A percentile compares a stretch with the other conserved stretches of the same genome.
Evolutionary conservation across 2,797 vertebrate genomes (phyloP).

Genomic region (Acanthiza pusilla): DNA sequence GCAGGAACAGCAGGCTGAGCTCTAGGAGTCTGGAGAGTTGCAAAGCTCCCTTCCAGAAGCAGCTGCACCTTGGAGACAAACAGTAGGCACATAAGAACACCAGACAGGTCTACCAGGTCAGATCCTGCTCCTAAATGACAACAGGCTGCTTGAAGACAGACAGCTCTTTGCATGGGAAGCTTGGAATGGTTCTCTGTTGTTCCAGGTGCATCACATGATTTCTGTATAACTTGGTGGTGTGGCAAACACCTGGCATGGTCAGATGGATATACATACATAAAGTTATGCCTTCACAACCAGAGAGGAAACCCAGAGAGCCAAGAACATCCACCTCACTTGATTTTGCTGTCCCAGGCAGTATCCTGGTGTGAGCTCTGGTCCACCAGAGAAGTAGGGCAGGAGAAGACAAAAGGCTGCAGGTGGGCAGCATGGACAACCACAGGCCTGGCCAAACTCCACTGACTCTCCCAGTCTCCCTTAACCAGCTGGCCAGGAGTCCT

Average conservation of each 20-base stretch:
- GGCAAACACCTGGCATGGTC: neutral
- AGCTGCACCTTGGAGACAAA: neutral
- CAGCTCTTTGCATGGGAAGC: neutral
- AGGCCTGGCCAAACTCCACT: neutral
- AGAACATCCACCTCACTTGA: neutral
- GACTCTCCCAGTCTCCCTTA: neutral
- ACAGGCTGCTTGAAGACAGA: neutral
- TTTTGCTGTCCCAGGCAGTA: neutral
- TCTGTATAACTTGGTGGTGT: neutral
- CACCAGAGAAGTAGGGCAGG: neutral
- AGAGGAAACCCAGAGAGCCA: neutral
- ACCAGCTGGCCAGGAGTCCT: neutral
- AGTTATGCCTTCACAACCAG: neutral
- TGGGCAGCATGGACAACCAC: neutral
- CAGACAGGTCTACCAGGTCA: neutral
- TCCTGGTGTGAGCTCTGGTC: neutral
- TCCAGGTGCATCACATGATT: too few relatives aligned
- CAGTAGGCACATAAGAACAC: rapidly evolving
- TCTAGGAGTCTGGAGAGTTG: neutral
- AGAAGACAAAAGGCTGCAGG: neutral
- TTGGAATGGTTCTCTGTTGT: neutral
- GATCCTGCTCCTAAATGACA: neutral
- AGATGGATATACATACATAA: neutral
- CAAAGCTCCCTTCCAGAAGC: neutral
- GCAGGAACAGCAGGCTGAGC: neutral